Evolutionary conservation across 92 coral and sea anemone species (phyloP).

Genomic region (Desmophyllum pertusum): DNA sequence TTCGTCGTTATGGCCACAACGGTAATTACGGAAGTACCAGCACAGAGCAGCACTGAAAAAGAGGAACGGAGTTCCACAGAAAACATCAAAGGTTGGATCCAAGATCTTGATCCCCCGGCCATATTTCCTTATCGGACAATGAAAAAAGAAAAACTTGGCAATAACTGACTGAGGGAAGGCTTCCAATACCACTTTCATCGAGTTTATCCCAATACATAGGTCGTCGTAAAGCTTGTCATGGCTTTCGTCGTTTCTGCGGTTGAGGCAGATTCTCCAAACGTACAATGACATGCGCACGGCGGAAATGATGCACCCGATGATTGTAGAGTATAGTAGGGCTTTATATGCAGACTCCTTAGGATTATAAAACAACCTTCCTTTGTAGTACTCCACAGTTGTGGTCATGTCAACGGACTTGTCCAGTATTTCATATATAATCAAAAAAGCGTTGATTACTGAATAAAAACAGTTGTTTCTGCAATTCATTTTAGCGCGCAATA

Average conservation of each 20-base stretch:
- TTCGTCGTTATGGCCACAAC: background rate
- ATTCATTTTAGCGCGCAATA: background rate
- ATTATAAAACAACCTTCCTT: background rate
- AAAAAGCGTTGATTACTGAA: background rate
- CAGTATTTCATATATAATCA: background rate
- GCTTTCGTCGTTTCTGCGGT: background rate
- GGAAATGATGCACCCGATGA: background rate
- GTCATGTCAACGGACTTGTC: background rate
- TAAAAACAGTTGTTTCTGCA: background rate
- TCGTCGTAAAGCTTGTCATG: background rate
- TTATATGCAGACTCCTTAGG: background rate
- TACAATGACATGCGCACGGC: background rate
- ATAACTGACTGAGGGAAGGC: constrained; percentile 4
- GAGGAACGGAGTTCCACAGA: background rate
- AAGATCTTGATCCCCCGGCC: background rate
- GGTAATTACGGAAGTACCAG: background rate
- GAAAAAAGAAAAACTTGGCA: constrained; percentile 4
- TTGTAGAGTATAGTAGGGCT: background rate
- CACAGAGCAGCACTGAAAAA: background rate
- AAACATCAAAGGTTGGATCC: constrained; percentile 3
- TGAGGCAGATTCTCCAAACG: background rate
- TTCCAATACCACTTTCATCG: background rate
- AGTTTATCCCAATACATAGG: background rate
- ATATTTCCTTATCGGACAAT: background rate
- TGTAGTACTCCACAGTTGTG: background rate